These are phyloP conservation scores for Archocentrus centrarchus DNA, from an alignment of 2,113 vertebrate genomes.

Conservation along the genomic window DNA sequence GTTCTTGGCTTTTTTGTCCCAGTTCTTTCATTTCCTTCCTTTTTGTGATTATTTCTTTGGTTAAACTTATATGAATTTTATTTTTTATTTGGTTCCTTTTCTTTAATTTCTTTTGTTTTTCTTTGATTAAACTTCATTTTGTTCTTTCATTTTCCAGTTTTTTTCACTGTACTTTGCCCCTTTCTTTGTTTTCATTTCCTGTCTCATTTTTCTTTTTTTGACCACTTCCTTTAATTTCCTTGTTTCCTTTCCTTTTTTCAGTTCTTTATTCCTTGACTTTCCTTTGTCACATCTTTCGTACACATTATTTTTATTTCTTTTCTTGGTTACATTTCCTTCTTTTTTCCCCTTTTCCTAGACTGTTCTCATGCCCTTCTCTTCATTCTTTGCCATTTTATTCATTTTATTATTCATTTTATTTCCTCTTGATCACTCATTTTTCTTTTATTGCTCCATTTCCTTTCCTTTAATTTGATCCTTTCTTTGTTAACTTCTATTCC, in stretches of 20 bases:
- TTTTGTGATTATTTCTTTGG: neutral
- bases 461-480: neutral
- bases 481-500: neutral
- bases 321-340: neutral
- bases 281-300: neutral
- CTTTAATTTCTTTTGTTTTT: neutral
- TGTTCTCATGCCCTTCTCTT: neutral
- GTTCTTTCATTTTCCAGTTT: neutral
- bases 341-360: neutral
- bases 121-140: neutral
- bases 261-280: too few relatives aligned
- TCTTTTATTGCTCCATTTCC: neutral
- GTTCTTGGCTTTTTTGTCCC: too few relatives aligned
- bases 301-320: neutral
- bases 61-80: neutral
- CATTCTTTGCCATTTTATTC: neutral
- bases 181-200: neutral
- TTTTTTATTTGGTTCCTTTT: neutral
- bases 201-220: neutral
- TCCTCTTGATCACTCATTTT: neutral
- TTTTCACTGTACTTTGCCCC: neutral
- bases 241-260: too few relatives aligned
- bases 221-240: too few relatives aligned
- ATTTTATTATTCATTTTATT: neutral
- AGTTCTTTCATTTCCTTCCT: neutral